Base-by-base conservation (phyloP, 2,113 vertebrate species). In the Falcunculus frontatus region DNA sequence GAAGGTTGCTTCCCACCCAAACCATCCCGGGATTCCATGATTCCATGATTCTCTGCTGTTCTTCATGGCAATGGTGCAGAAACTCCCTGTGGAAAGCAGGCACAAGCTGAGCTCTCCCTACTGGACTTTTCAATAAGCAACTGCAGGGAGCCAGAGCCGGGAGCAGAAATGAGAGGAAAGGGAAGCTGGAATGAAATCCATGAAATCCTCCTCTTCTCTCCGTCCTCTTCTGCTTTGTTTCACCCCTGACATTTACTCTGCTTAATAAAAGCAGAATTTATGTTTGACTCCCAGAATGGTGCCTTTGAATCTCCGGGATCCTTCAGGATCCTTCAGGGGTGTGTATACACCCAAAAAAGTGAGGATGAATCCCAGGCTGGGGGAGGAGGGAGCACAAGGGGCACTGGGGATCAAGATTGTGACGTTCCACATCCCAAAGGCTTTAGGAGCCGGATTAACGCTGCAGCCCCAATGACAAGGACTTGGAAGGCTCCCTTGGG, bases 181-280 rank as follows among this genome's bases (percentile, higher is more conserved):
- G 76, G 85, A 94, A 97, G 94, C 6, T 91, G 78, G 91, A 94
- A 84, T 65, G 70, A 96, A 93, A 96, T 83, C 92, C 91, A 81
- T 76, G 67, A 96, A 94, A 96, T 89, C 90, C 92, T 95, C 89
- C 96, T 91, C 95, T 90, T 64, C 57, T 72, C 67, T 87, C 65
- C 23, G 10, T 87, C 70, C 67, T 92, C 44, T 30, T 95, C 95
- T 96, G 96, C 65, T 96, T 96, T 89, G 90, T 95, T 95, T 96
- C 96, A 96, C 84, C 8, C 57, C 44, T 97, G 95, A 97, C 96
- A 97, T 96, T 97, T 96, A 92, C 94, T 95, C 94, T 95, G 74
- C 85, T 96, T 93, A 95, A 97, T 96, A 97, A 97, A 97, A 77
- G 79, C 84, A 94, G 87, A 91, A 96, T 95, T 96, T 95, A 96